Conservation (phyloP, 2,113 vertebrate species). For the Pterocles burchelli region DNA sequence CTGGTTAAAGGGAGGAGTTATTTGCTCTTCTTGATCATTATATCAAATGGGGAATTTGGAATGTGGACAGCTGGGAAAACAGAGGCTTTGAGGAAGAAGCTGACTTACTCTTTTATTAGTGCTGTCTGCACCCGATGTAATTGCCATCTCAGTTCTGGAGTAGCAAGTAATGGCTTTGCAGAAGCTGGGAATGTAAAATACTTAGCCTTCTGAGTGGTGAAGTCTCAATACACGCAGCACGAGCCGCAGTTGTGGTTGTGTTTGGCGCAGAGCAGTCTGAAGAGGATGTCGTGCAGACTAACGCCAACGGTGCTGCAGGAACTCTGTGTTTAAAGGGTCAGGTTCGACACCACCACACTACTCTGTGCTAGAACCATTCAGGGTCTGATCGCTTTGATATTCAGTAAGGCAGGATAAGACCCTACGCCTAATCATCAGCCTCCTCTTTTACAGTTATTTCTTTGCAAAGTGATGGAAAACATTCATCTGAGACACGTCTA, state of each 20-base stretch:
- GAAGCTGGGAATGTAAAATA: neutral
- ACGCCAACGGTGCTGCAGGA: rapidly evolving
- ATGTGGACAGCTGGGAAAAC: neutral
- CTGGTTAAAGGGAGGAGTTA: neutral
- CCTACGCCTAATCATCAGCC: neutral
- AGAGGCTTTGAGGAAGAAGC: neutral
- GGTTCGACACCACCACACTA: neutral
- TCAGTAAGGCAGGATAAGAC: neutral
- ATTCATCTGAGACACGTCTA: neutral
- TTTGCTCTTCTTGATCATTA: conserved; percentile 6
- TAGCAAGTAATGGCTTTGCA: neutral
- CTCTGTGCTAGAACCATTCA: neutral
- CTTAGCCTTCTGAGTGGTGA: neutral
- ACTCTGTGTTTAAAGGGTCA: neutral
- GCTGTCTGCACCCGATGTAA: neutral
- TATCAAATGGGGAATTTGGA: conserved; percentile 14
- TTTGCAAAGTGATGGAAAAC: neutral
- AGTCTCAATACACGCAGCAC: neutral
- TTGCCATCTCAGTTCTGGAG: neutral
- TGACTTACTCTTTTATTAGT: neutral
- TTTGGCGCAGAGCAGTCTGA: neutral
- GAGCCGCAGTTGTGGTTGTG: neutral
- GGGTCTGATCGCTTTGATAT: neutral
- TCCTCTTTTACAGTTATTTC: neutral
- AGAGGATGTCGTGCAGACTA: neutral